Conservation (phyloP, 2,888 invertebrate species). For the Xestia rhomboidea region DNA sequence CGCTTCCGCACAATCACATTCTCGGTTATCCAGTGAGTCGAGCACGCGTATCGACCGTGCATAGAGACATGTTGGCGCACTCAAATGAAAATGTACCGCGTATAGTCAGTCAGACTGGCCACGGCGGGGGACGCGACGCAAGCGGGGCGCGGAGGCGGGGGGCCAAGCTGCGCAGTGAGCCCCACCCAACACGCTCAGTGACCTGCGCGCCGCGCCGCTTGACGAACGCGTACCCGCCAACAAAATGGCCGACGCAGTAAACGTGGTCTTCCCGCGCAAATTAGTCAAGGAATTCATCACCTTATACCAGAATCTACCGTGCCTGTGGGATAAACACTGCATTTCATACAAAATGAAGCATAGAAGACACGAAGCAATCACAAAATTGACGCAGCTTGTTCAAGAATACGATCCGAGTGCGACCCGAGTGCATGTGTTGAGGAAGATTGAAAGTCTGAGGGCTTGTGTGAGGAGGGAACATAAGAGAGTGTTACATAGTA, state of each 20-base stretch:
- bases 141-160: constrained; percentile 16
- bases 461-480: constrained; percentile 85
- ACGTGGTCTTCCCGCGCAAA: constrained; percentile 82
- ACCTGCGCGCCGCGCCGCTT: constrained; percentile 84
- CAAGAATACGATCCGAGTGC: constrained; percentile 82
- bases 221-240: constrained; percentile 70
- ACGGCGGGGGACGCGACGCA: constrained; percentile 26
- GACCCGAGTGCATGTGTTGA: constrained; percentile 83
- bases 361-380: constrained; percentile 80
- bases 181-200: constrained; percentile 77
- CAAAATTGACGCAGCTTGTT: constrained; percentile 80
- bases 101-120: constrained; percentile 26
- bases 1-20: constrained; percentile 9
- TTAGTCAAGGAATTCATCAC: constrained; percentile 80
- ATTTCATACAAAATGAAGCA: constrained; percentile 79
- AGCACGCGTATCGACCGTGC: constrained; percentile 57
- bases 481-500: constrained; percentile 80
- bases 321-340: constrained; percentile 81
- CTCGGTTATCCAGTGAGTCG: constrained; percentile 5
- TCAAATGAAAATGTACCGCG: constrained; percentile 40
- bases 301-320: constrained; percentile 79
- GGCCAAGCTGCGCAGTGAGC: constrained; percentile 43
- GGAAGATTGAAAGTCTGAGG: constrained; percentile 86
- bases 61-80: constrained; percentile 56
- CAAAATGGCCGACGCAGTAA: constrained; percentile 75